Base-by-base conservation (phyloP, 2,888 invertebrate species). In the Drosophila lutescens region DNA sequence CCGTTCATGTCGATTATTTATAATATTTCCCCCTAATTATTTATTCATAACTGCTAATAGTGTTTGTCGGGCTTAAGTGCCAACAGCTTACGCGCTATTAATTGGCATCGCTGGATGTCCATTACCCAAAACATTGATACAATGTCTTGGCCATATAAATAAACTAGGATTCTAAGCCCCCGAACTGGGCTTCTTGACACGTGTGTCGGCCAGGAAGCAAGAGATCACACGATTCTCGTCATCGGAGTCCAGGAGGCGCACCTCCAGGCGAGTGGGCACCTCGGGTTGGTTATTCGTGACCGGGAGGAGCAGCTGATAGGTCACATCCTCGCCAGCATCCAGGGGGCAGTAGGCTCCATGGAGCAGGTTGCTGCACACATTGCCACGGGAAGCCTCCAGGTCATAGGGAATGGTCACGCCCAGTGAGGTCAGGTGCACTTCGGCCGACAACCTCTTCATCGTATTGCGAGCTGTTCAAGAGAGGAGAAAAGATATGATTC, bases 281-380 rank as follows among this genome's bases (percentile, higher is more conserved):
- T 91, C 90, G 0, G 87, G 88, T 36, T 90, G 84, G 50, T 59
- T 68, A 20, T 49, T 73, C 8, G 75, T 67, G 17, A 92, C 68
- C 1, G 91, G 88, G 53, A 92, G 62, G 8, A 78, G 59, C 20
- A 92, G 83, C 15, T 82, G 79, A 65, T 92, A 92, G 46, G 90
- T 90, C 38, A 89, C 91, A 83, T 91, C 89, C 65, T 92, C 92
- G 3, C 79, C 87, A 7, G 75, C 78, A 54, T 91, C 86, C 30
- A 92, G 62, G 0, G 92, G 92, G 66, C 92, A 92, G 34, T 89
- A 87, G 57, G 90, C 91, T 7, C 83, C 91, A 49, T 88, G 83
- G 51, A 91, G 17, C 0, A 91, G 77, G 75, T 91, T 88, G 2
- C 72, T 43, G 71, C 92, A 92, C 4, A 90, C 91, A 78, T 91